These are phyloP conservation scores for Gibbula magus DNA, from an alignment of 2,888 invertebrate genomes.

Conservation along the genomic window DNA sequence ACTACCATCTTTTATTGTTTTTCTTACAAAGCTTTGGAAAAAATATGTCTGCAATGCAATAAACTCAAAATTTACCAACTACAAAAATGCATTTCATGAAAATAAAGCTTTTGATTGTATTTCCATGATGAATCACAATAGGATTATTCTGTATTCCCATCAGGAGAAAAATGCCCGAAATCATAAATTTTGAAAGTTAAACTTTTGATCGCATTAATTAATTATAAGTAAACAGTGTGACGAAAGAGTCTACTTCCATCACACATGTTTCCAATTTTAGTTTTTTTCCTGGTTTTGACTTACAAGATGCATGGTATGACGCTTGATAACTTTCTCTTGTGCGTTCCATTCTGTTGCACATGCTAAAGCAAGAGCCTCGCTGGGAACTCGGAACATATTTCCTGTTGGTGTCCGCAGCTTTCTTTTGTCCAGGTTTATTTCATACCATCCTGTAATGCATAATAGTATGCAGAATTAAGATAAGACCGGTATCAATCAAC, in stretches of 20 bases:
- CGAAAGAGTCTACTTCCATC: too few species aligned
- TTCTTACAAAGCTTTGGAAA: not conserved
- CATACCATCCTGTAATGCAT: slow-evolving; percentile 75
- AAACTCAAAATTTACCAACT: not conserved
- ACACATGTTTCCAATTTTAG: too few species aligned
- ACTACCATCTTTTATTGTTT: not conserved
- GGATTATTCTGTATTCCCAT: too few species aligned
- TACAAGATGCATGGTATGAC: slow-evolving; percentile 92
- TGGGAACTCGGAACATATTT: slow-evolving; percentile 84
- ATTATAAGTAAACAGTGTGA: too few species aligned
- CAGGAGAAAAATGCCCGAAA: too few species aligned
- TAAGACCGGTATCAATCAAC: not conserved
- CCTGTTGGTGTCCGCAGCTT: slow-evolving; percentile 94
- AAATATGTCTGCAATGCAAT: not conserved
- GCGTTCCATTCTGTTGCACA: slow-evolving; percentile 96
- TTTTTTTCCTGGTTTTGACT: slow-evolving; percentile 47
- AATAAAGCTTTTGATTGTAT: too few species aligned
- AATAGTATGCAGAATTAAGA: not conserved
- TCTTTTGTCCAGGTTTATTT: slow-evolving; percentile 90
- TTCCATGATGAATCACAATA: too few species aligned
- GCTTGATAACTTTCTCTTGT: slow-evolving; percentile 86
- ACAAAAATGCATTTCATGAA: not conserved
- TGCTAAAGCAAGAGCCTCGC: slow-evolving; percentile 92
- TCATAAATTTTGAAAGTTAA: too few species aligned
- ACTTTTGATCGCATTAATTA: too few species aligned